phyloP scores from a whole-genome alignment of 1,140 invertebrate species.

The Achatina immaculata region DNA sequence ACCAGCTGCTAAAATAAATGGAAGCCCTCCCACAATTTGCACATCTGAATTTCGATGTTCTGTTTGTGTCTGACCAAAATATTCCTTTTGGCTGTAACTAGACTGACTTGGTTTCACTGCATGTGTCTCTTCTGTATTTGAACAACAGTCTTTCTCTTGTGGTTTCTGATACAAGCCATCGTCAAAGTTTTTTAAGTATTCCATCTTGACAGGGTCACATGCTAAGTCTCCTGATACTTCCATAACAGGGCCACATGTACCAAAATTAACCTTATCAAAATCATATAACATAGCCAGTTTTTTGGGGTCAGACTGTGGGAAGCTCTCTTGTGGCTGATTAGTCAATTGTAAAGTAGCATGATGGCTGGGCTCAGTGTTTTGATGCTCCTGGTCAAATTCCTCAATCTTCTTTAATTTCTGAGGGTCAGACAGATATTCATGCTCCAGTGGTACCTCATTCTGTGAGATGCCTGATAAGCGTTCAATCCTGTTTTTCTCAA shows the following conservation, averaged over 20 bases:
- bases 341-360: background rate
- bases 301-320: slow-evolving; percentile 4
- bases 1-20: too few relatives aligned
- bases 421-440: background rate
- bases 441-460: background rate
- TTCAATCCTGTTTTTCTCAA: background rate
- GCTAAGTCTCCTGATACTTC: background rate
- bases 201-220: slow-evolving; percentile 15
- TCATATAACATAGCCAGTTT: slow-evolving; percentile 14
- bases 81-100: background rate
- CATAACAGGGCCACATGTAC: background rate
- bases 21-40: background rate
- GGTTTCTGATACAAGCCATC: background rate
- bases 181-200: slow-evolving; percentile 16
- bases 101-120: background rate
- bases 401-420: background rate
- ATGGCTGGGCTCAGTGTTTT: background rate
- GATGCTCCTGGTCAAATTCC: background rate
- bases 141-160: background rate
- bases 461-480: background rate
- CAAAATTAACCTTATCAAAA: slow-evolving; percentile 3
- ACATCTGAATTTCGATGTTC: background rate
- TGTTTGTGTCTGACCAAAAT: background rate
- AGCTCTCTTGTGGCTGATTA: background rate
- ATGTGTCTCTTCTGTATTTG: background rate